These are phyloP conservation scores for Dicyrtoma fusca DNA, from an alignment of 2,888 invertebrate genomes.

Conservation along the genomic window DNA sequence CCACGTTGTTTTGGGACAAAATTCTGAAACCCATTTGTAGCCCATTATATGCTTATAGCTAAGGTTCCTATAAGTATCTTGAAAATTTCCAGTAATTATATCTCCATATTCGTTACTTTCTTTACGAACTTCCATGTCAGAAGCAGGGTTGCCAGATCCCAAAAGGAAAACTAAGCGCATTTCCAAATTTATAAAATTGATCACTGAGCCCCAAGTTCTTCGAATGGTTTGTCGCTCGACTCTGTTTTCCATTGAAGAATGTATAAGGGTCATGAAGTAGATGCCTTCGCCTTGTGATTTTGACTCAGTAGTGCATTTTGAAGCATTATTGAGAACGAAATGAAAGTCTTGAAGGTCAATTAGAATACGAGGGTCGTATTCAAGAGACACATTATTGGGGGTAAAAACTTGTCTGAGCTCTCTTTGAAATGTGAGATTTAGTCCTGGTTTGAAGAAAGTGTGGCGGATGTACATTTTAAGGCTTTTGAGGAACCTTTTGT, in stretches of 20 bases:
- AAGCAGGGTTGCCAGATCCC: not conserved
- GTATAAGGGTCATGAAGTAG: constrained; percentile 57
- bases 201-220: constrained; percentile 58
- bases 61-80: constrained; percentile 57
- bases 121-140: constrained; percentile 41
- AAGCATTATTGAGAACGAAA: constrained; percentile 51
- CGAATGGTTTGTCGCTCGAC: constrained; percentile 58
- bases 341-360: constrained; percentile 49
- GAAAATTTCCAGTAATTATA: constrained; percentile 54
- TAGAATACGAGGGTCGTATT: too few species aligned
- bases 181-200: constrained; percentile 45
- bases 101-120: constrained; percentile 56
- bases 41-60: constrained; percentile 58
- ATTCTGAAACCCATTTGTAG: constrained; percentile 56
- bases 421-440: too few species aligned
- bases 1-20: constrained; percentile 54
- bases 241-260: constrained; percentile 58
- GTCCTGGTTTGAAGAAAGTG: too few species aligned
- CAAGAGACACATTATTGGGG: too few species aligned
- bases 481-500: too few species aligned
- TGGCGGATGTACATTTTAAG: too few species aligned
- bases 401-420: too few species aligned
- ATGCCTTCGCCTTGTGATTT: constrained; percentile 41
- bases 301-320: constrained; percentile 42
- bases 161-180: constrained; percentile 57